Percentiles rank a stretch among this genome's conserved stretches.
These are phyloP conservation scores for Chaetorhynchus papuensis DNA, from an alignment of 2,113 vertebrate species.

Conservation along the genomic window DNA sequence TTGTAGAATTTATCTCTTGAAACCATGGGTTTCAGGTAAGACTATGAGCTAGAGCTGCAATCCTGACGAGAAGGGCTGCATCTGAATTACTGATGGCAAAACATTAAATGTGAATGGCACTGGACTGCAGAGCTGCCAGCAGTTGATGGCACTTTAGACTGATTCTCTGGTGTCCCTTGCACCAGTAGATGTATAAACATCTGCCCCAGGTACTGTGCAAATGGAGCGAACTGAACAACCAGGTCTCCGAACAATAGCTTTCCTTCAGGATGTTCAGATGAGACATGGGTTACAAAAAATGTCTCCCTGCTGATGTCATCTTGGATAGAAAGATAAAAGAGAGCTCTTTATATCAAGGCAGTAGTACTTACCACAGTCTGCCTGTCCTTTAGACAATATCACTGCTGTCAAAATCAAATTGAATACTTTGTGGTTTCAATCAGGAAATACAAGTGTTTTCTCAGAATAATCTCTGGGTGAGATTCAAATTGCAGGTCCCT, in stretches of 20 bases:
- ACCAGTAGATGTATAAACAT: background rate
- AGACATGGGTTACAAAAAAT: background rate
- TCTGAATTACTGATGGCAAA: background rate
- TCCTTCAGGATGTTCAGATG: background rate
- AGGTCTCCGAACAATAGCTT: rapidly evolving
- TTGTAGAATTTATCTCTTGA: background rate
- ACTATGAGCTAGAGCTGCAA: background rate
- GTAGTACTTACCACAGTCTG: background rate
- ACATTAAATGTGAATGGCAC: background rate
- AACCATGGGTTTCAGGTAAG: background rate
- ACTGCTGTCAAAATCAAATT: background rate
- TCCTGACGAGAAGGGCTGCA: background rate
- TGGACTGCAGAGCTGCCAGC: background rate
- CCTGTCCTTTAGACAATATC: background rate
- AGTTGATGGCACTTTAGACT: rapidly evolving
- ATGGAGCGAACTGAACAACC: background rate
- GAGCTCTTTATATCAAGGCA: background rate
- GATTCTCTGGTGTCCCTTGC: background rate
- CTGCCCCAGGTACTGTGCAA: background rate
- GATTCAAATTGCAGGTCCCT: background rate
- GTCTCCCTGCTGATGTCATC: background rate
- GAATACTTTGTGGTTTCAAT: background rate
- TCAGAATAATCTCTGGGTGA: background rate
- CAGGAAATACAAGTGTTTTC: background rate
- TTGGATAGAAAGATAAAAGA: background rate